Evolutionary conservation across 2,797 vertebrate genomes (phyloP).

Genomic region (Arvicola amphibius): DNA sequence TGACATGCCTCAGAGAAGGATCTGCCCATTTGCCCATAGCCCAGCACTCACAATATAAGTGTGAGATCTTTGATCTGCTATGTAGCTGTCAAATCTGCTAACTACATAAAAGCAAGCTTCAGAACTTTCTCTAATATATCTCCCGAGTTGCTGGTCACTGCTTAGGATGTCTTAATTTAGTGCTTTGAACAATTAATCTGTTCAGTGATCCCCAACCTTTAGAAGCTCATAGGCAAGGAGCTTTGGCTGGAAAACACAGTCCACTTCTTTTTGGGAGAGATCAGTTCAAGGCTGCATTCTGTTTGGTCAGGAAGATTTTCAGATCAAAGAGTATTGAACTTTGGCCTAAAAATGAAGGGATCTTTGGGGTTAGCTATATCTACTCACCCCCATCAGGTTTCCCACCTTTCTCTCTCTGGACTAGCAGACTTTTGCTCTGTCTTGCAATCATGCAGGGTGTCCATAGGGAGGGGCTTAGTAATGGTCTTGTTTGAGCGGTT

Average conservation of each 20-base stretch:
- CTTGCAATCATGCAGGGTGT: background rate
- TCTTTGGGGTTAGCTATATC: background rate
- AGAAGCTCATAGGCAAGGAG: background rate
- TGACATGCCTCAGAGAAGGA: background rate
- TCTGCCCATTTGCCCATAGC: background rate
- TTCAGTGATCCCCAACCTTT: background rate
- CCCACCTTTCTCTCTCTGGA: background rate
- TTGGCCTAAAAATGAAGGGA: constrained; percentile 8
- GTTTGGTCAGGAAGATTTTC: background rate
- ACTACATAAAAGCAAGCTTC: background rate
- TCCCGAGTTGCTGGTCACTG: background rate
- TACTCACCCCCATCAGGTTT: background rate
- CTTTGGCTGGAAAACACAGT: background rate
- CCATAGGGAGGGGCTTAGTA: background rate
- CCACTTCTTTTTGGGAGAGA: background rate
- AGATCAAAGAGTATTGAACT: background rate
- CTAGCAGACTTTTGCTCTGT: background rate
- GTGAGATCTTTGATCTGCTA: background rate
- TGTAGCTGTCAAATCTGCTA: background rate
- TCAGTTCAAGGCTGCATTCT: constrained; percentile 12
- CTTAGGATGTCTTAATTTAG: background rate
- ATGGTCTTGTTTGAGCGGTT: background rate
- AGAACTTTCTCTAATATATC: constrained; percentile 3
- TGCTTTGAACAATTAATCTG: background rate
- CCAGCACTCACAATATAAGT: background rate